Conservation (phyloP, 2,113 vertebrate species). For the Lampris megalopsis region DNA sequence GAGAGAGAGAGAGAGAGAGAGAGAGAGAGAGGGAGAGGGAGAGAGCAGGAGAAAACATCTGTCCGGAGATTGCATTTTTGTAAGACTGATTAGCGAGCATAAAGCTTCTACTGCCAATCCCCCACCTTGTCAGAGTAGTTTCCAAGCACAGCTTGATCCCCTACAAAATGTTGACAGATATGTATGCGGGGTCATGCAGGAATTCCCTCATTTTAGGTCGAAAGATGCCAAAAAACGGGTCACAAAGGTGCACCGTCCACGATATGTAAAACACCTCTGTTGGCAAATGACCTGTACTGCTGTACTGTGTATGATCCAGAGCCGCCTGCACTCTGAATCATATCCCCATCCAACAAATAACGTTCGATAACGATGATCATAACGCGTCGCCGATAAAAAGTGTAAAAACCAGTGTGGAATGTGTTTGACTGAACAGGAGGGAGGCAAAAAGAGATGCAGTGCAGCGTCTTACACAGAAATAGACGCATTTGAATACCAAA, state of each 20-base stretch:
- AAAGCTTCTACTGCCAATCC: constrained; percentile 65
- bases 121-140: constrained; percentile 70
- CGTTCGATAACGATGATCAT: background rate
- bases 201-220: constrained; percentile 43
- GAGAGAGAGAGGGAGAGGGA: constrained; percentile 33
- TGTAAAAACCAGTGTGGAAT: background rate
- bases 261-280: background rate
- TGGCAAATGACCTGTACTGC: background rate
- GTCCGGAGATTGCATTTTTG: constrained; percentile 74
- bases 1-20: constrained; percentile 3
- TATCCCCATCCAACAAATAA: background rate
- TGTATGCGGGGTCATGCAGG: constrained; percentile 47
- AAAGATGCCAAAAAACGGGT: background rate
- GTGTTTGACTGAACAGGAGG: background rate
- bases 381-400: background rate
- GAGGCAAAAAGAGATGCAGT: background rate
- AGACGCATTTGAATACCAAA: constrained; percentile 14
- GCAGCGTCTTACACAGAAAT: background rate
- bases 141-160: constrained; percentile 42
- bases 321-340: background rate
- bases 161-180: constrained; percentile 26
- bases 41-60: constrained; percentile 71
- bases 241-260: background rate
- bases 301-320: background rate
- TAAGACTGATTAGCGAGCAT: constrained; percentile 70